Evolutionary conservation across 2,888 invertebrate genomes (phyloP).

Genomic region (Andrena dorsata): DNA sequence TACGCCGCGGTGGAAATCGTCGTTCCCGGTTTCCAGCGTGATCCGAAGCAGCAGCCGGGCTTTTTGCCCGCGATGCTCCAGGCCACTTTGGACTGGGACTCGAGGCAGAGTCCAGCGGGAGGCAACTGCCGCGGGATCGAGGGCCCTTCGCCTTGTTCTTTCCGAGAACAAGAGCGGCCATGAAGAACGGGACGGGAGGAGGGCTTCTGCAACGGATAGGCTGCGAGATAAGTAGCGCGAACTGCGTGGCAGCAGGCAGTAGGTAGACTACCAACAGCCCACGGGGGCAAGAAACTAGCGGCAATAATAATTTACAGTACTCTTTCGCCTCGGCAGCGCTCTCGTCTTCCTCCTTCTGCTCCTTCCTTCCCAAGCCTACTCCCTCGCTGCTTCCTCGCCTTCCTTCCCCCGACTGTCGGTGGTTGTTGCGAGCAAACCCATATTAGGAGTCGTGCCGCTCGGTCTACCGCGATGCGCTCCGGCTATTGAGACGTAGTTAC

Average conservation of each 20-base stretch:
- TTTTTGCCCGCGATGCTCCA: conserved; percentile 28
- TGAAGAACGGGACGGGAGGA: neutral
- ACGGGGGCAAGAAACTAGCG: conserved; percentile 73
- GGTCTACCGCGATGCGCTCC: conserved; percentile 65
- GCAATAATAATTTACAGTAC: conserved; percentile 76
- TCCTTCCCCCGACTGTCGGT: conserved; percentile 46
- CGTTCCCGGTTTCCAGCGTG: conserved; percentile 43
- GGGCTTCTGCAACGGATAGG: conserved; percentile 18
- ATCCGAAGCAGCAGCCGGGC: neutral
- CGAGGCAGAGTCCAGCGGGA: neutral
- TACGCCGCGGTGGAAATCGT: conserved; percentile 50
- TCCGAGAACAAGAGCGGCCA: conserved; percentile 12
- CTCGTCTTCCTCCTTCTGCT: conserved; percentile 22
- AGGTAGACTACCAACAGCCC: conserved; percentile 53
- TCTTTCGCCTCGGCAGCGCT: conserved; percentile 24
- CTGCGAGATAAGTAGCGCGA: conserved; percentile 56
- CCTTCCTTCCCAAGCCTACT: conserved; percentile 8
- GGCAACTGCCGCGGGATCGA: conserved; percentile 30
- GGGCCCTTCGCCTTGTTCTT: conserved; percentile 22
- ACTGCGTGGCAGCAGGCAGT: conserved; percentile 58
- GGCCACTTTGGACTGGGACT: neutral
- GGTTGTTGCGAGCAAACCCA: conserved; percentile 73
- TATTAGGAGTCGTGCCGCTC: conserved; percentile 70
- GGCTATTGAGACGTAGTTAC: conserved; percentile 79
- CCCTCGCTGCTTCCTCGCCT: conserved; percentile 23